Base-by-base conservation (phyloP, 2,888 invertebrate genomes). In the Drosophila tripunctata region DNA sequence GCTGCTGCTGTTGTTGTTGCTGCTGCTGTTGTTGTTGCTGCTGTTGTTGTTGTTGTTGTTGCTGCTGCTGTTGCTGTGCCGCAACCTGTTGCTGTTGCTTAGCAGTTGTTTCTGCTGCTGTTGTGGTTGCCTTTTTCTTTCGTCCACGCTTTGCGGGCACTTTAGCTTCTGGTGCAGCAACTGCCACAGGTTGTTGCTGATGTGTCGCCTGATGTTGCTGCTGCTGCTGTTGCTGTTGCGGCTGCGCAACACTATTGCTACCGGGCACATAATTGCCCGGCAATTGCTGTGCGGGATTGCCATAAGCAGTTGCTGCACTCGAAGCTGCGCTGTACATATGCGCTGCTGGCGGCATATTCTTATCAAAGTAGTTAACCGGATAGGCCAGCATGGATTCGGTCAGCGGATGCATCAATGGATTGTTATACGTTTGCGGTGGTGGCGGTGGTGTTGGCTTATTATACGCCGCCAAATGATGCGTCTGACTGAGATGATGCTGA, bases 271-370 rank as follows among this genome's bases (percentile, higher is more conserved):
- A 77, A 57, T 77, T 78, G 10, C 85, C 77, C 3, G 87, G 86
- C 71, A 88, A 61, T 45, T 89, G 89, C 12, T 87, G 88, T 0
- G 83, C 83, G 0, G 88, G 79, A 71, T 88, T 89, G 0, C 89
- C 89, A 44, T 89, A 89, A 0, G 85, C 79, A 0, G 72, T 36
- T 1, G 87, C 81, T 15, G 83, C 86, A 19, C 78, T 86, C 0
- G 84, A 66, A 2, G 85, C 85, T 2, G 86, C 86, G 62, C 92
- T 93, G 77, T 93, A 94, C 91, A 94, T 93, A 51, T 93, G 93
- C 0, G 93, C 93, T 0, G 93, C 93, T 89, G 93, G 93, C 82
- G 93, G 93, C 89, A 93, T 93, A 21, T 92, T 92, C 87, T 94
- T 94, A 45, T 94, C 93, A 64, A 93, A 93, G 75, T 93, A 94